Percentiles rank a stretch among this genome's conserved stretches.
Evolutionary conservation across 53 echinoderm and acorn worm species (phyloP).

Genomic region (Astropecten irregularis): DNA sequence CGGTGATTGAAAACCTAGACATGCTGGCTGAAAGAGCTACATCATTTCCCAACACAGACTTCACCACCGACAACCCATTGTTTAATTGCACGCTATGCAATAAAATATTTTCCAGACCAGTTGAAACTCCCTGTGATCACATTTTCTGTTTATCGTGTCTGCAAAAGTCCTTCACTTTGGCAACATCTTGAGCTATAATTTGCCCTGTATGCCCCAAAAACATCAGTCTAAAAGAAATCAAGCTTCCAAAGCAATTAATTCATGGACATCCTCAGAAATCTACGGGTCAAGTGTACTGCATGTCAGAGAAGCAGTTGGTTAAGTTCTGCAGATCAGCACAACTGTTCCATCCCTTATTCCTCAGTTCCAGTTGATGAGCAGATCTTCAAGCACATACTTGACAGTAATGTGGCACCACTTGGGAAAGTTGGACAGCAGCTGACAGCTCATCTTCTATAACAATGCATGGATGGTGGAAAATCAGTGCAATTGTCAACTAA

Average conservation of each 20-base stretch:
- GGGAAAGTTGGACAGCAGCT: background rate
- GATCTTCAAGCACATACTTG: background rate
- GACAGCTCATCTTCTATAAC: constrained; percentile 7
- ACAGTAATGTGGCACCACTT: constrained; percentile 2
- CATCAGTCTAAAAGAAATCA: constrained; percentile 2
- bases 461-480: constrained; percentile 1
- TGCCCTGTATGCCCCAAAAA: background rate
- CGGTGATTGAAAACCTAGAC: background rate
- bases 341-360: background rate
- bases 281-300: background rate
- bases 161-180: background rate
- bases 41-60: background rate
- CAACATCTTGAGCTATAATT: background rate
- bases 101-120: background rate
- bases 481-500: background rate
- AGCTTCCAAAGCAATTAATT: background rate
- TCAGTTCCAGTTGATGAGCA: background rate
- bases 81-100: constrained; percentile 5
- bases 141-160: background rate
- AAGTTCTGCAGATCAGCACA: background rate
- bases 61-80: background rate
- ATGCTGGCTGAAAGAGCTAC: background rate
- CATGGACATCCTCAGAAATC: background rate
- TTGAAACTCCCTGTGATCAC: constrained; percentile 1
- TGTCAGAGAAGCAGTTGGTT: background rate